Percentiles rank a stretch among this genome's conserved stretches.
Conservation (phyloP, 2,113 vertebrate genomes). For the Catharus bicknelli region DNA sequence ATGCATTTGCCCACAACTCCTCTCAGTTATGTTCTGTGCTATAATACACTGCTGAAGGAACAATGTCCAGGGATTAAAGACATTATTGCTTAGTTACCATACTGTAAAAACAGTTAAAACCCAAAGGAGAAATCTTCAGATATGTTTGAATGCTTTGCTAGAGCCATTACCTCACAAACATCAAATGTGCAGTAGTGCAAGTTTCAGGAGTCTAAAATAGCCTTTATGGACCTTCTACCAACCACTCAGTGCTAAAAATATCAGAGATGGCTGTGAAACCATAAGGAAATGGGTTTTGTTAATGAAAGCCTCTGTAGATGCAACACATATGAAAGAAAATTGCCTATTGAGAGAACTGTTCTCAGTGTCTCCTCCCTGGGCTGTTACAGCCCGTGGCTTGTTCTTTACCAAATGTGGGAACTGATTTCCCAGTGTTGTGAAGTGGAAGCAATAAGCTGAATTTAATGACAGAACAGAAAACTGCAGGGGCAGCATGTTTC, state of each 20-base stretch:
- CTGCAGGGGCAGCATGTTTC: not conserved
- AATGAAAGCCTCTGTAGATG: not conserved
- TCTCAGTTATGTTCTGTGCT: not conserved
- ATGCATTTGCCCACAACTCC: not conserved
- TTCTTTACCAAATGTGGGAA: not conserved
- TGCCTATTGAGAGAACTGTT: not conserved
- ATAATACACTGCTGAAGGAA: not conserved
- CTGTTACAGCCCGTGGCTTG: not conserved
- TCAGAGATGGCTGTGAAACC: not conserved
- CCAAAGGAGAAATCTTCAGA: not conserved
- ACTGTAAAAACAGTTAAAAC: not conserved
- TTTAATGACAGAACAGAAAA: not conserved
- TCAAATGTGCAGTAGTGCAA: not conserved
- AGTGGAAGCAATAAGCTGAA: not conserved
- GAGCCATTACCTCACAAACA: not conserved
- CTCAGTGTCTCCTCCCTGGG: not conserved
- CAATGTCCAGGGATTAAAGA: not conserved
- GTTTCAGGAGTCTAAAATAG: not conserved
- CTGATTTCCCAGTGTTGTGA: not conserved
- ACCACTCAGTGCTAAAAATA: not conserved
- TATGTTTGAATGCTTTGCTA: not conserved
- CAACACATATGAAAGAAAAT: not conserved
- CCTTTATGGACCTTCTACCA: not conserved
- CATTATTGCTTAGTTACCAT: not conserved
- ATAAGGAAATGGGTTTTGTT: not conserved